phyloP scores from a whole-genome alignment of 1,140 invertebrate species.

The Drosophila hydei region DNA sequence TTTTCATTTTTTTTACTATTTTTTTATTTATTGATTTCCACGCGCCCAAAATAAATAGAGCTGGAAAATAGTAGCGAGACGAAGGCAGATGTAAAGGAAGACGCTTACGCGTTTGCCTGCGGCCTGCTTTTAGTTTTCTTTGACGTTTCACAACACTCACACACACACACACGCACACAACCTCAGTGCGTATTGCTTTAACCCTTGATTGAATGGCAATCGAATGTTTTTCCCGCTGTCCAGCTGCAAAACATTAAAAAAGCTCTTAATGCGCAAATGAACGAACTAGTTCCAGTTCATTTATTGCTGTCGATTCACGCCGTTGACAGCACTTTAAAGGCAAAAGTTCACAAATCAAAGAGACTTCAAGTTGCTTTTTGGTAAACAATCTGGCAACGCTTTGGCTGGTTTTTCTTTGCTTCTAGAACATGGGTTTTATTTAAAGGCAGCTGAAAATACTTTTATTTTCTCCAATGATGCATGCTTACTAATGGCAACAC shows the following conservation, averaged over 20 bases:
- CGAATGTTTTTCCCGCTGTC: background rate
- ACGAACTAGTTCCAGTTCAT: constrained; percentile 33
- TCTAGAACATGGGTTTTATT: too few relatives aligned
- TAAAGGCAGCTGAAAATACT: background rate
- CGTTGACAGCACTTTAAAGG: background rate
- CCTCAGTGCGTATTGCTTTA: constrained; percentile 26
- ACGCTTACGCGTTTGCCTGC: constrained; percentile 15
- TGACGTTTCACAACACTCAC: constrained; percentile 7
- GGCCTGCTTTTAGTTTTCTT: constrained; percentile 17
- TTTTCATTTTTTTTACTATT: constrained; percentile 4
- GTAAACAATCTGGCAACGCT: background rate
- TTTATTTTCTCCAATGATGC: too few relatives aligned
- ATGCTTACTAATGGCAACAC: too few relatives aligned
- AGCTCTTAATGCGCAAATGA: constrained; percentile 26
- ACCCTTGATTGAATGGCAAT: constrained; percentile 41
- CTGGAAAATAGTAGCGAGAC: background rate
- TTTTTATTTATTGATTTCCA: constrained; percentile 64
- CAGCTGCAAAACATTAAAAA: constrained; percentile 5
- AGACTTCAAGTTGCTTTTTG: too few relatives aligned
- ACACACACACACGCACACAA: background rate
- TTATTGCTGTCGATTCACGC: background rate
- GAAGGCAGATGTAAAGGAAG: constrained; percentile 1
- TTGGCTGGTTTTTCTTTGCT: background rate
- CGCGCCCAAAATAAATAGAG: constrained; percentile 8
- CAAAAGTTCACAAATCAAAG: background rate